These are phyloP conservation scores for Apis laboriosa DNA, from an alignment of 1,140 invertebrate genomes.

Conservation along the genomic window DNA sequence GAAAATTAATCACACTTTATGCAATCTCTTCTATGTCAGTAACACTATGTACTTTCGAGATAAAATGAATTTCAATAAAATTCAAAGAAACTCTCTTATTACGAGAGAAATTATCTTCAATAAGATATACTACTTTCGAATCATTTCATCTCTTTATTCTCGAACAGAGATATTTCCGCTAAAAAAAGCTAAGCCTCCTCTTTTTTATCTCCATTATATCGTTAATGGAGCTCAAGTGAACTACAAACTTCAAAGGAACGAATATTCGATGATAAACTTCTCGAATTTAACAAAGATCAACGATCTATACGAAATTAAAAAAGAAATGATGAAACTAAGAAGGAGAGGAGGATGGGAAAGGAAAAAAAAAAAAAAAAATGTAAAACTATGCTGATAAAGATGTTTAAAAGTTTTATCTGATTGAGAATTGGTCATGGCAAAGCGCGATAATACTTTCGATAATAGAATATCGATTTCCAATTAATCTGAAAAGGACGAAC, in stretches of 20 bases:
- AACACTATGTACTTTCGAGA: neutral
- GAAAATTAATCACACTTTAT: too few species aligned
- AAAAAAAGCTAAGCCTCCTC: neutral
- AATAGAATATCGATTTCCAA: constrained; percentile 53
- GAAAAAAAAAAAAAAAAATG: neutral
- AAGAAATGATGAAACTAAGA: neutral
- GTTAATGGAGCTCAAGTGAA: neutral
- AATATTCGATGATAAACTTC: neutral
- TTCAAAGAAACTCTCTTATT: too few species aligned
- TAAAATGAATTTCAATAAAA: neutral
- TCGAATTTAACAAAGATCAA: neutral
- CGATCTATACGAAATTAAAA: neutral
- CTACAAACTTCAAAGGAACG: neutral
- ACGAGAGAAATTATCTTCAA: neutral
- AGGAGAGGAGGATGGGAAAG: neutral
- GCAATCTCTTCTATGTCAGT: neutral
- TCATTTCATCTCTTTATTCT: neutral
- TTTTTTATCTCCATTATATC: neutral
- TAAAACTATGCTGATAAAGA: neutral
- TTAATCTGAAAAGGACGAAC: constrained; percentile 46
- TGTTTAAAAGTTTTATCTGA: neutral
- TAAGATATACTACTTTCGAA: neutral
- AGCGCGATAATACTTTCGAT: constrained; percentile 42
- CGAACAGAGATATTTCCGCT: neutral
- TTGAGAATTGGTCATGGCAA: constrained; percentile 14